Evolutionary conservation across 2,888 invertebrate genomes (phyloP).

Genomic region (Carterocephalus palaemon): DNA sequence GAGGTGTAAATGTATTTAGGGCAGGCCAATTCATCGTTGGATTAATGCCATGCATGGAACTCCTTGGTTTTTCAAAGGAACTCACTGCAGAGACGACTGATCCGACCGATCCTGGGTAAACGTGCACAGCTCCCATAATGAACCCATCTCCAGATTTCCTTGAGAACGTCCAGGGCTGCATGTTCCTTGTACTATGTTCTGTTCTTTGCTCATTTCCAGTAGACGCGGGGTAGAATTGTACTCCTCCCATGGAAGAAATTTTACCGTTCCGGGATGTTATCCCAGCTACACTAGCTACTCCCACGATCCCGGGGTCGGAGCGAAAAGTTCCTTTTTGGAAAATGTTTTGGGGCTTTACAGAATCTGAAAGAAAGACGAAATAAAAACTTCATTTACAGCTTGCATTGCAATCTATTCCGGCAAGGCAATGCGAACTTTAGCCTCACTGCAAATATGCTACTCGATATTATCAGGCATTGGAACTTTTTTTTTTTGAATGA

Average conservation of each 20-base stretch:
- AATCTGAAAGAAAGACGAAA: conserved; percentile 27
- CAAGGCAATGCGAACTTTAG: too few species aligned
- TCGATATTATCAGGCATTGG: too few species aligned
- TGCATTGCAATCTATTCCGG: too few species aligned
- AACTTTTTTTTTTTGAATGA: too few species aligned
- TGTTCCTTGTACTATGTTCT: conserved; percentile 25
- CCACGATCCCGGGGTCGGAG: conserved; percentile 35
- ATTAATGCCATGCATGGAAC: conserved; percentile 31
- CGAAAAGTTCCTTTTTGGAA: conserved; percentile 6
- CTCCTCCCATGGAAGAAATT: conserved; percentile 48
- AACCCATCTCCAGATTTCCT: conserved; percentile 33
- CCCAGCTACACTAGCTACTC: conserved; percentile 51
- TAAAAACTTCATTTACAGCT: too few species aligned
- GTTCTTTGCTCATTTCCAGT: too few species aligned
- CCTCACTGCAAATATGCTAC: too few species aligned
- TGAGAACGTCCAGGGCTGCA: conserved; percentile 19
- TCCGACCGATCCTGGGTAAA: conserved; percentile 51
- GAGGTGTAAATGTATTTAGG: conserved; percentile 33
- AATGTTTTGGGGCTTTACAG: conserved; percentile 17
- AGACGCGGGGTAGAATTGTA: conserved; percentile 46
- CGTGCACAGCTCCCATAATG: conserved; percentile 44
- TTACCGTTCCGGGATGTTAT: conserved; percentile 53
- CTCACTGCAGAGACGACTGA: conserved; percentile 46
- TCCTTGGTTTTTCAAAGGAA: conserved; percentile 26
- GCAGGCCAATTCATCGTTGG: conserved; percentile 32